These are phyloP conservation scores for Elmis aenea DNA, from an alignment of 2,888 invertebrate genomes.

Conservation along the genomic window DNA sequence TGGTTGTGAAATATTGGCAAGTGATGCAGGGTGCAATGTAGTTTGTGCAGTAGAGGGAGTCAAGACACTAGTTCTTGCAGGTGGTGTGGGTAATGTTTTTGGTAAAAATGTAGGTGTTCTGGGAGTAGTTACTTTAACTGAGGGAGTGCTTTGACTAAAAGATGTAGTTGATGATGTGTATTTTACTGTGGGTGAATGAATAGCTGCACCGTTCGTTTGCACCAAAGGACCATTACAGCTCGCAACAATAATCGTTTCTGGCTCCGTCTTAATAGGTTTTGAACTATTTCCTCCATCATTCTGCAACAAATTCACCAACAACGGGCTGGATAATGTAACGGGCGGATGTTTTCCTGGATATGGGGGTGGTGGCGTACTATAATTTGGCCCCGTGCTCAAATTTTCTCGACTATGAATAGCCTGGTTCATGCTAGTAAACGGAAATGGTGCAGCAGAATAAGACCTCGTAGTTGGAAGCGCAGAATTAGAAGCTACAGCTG, in stretches of 20 bases:
- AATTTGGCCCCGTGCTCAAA: constrained; percentile 22
- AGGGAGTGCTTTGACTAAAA: constrained; percentile 11
- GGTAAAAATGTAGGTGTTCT: constrained; percentile 15
- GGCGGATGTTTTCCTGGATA: constrained; percentile 46
- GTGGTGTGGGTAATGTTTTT: constrained; percentile 13
- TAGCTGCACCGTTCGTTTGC: constrained; percentile 7
- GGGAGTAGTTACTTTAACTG: constrained; percentile 7
- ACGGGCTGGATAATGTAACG: constrained; percentile 80
- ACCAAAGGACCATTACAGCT: constrained; percentile 6
- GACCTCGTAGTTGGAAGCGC: constrained; percentile 44
- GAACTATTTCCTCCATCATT: constrained; percentile 59
- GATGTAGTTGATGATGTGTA: constrained; percentile 7
- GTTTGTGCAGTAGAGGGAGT: constrained; percentile 9
- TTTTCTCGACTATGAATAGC: constrained; percentile 70
- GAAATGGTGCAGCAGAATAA: constrained; percentile 65
- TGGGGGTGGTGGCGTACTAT: constrained; percentile 43
- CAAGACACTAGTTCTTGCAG: constrained; percentile 10
- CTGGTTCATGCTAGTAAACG: constrained; percentile 89
- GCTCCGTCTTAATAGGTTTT: constrained; percentile 14
- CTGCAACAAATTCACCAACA: constrained; percentile 86
- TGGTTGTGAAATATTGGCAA: constrained; percentile 13
- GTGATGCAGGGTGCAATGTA: constrained; percentile 10
- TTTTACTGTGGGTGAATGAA: constrained; percentile 9
- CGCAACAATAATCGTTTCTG: constrained; percentile 5
- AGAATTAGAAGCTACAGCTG: constrained; percentile 26